phyloP scores from a whole-genome alignment of 2,113 vertebrate species.

The Daphoenositta chrysoptera region DNA sequence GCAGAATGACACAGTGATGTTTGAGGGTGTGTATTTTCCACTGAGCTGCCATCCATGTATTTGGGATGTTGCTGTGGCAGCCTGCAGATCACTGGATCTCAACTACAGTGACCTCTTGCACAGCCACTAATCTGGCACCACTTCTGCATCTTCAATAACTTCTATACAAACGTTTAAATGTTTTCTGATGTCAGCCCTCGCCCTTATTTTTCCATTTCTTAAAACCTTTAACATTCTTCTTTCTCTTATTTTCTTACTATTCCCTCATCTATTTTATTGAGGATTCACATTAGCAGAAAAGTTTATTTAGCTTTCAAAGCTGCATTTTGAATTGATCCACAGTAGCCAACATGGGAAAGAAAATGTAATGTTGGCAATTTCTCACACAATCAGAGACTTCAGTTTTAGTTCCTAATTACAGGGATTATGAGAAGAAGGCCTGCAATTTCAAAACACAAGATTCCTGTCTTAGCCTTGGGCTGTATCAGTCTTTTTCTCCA shows the following conservation, averaged over 20 bases:
- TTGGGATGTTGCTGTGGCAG: not conserved
- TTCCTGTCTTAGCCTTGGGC: not conserved
- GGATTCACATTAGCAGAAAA: not conserved
- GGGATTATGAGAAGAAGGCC: not conserved
- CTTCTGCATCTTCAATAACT: not conserved
- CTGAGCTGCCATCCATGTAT: not conserved
- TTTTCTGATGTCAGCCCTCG: not conserved
- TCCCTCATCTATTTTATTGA: not conserved
- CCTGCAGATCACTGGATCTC: not conserved
- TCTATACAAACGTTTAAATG: not conserved
- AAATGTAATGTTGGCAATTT: not conserved
- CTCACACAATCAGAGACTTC: not conserved
- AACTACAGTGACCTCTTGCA: not conserved
- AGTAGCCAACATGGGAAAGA: not conserved
- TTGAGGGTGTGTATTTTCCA: not conserved
- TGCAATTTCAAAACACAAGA: not conserved
- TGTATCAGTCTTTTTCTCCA: not conserved
- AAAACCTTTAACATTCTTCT: not conserved
- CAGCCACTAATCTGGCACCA: not conserved
- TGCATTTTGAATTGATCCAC: not conserved
- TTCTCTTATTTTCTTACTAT: not conserved
- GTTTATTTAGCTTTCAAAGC: not conserved
- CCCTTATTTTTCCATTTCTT: not conserved
- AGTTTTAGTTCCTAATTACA: not conserved
- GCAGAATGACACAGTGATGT: not conserved